Conservation (phyloP, 2,797 vertebrate species). For the Nyctibius grandis region DNA sequence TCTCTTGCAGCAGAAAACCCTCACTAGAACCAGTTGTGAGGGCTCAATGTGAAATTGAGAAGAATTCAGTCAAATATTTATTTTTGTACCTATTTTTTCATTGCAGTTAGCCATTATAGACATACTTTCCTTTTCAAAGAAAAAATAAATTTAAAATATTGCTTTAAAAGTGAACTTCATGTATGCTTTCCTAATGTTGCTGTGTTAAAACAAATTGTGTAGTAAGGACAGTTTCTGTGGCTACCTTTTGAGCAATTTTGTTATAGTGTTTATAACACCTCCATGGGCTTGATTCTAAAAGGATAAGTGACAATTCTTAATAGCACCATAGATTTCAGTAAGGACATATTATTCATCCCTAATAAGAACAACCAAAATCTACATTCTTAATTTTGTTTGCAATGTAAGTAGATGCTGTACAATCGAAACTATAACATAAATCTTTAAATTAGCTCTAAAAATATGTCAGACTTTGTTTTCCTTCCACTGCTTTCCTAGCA, state of each 20-base stretch:
- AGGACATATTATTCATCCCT: neutral
- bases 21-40: neutral
- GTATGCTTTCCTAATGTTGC: neutral
- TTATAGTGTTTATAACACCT: neutral
- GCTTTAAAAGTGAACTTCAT: neutral
- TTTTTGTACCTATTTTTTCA: neutral
- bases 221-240: neutral
- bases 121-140: neutral
- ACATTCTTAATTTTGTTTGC: neutral
- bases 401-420: neutral
- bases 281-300: neutral
- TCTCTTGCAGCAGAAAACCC: neutral
- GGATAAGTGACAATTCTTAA: neutral
- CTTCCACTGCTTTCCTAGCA: neutral
- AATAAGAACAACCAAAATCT: neutral
- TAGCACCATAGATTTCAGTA: neutral
- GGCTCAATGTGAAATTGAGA: neutral
- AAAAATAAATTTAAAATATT: neutral
- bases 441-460: constrained; percentile 33
- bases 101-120: neutral
- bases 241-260: neutral
- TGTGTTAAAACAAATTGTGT: neutral
- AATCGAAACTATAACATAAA: neutral
- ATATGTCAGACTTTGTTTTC: neutral
- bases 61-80: neutral